Evolutionary conservation across 2,888 invertebrate genomes (phyloP), one percentile per base, ranked within the genome.

Genomic region (Megaustenia siamemsis): DNA sequence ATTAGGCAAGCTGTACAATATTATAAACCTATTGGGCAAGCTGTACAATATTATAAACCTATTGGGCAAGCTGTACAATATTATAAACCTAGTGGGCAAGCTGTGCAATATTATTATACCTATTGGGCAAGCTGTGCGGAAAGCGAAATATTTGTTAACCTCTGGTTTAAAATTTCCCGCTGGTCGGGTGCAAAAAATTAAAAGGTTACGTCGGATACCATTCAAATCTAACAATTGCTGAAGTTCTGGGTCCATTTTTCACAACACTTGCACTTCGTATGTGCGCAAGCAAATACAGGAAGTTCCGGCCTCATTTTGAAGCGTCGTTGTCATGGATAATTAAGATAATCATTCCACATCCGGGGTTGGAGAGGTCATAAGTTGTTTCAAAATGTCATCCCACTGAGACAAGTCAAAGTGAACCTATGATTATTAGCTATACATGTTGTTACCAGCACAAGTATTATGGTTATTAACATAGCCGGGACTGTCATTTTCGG

Each of bases 311-410:
- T 28, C 40, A 63, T 66, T 38, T 45, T 77, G 77, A 28, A 38
- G 49, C 77, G 53, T 77, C 45, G 43, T 79, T 66, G 77, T 77
- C 77, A 60, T 18, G 77, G 79, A 63, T 79, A 79, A 79, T 79
- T 79, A 79, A 66, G 40, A 66, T 79, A 79, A 79, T 66, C 79
- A 60, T 43, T 28, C 43, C 18, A 79, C 79, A 79, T 79, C 79
- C 79, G 38, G 81, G 71, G 56, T 28, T 71, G 56, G 35, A 38
- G 53, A 71, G 71, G 71, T 82, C 35, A 82, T 12, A 82, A 43
- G 49, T 71, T 68, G 53, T 82, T 82, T 71, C 40, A 53, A 82
- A 82, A 82, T 82, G 82, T 82, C 82, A 82, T 24, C n/a, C 40
- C 68, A 43, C 18, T 28, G 80, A 45, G 69, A 38, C 56, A 77